Evolutionary conservation across 2,888 invertebrate genomes (phyloP).

Genomic region (Cosmia trapezina): DNA sequence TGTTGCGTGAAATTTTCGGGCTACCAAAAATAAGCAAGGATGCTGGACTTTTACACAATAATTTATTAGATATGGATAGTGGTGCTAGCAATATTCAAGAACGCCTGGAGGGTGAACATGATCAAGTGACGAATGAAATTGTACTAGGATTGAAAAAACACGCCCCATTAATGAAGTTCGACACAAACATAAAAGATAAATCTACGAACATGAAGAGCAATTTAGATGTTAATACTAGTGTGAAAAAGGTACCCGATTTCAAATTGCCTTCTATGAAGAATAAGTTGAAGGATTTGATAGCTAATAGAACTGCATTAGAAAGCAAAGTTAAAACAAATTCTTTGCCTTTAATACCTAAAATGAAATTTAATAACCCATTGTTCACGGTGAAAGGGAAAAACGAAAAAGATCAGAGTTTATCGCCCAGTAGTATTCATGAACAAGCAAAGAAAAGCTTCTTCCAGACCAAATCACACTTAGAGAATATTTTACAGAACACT

Average conservation of each 20-base stretch:
- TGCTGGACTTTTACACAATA: constrained; percentile 59
- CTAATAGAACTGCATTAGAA: constrained; percentile 23
- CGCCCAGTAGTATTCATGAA: constrained; percentile 57
- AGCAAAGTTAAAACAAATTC: constrained; percentile 18
- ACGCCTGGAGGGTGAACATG: constrained; percentile 50
- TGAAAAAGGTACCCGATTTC: constrained; percentile 27
- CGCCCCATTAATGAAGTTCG: constrained; percentile 29
- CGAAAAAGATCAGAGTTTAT: constrained; percentile 53
- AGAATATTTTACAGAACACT: constrained; percentile 45
- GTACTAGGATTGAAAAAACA: not conserved
- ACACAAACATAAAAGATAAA: constrained; percentile 22
- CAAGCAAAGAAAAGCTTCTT: constrained; percentile 41
- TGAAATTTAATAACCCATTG: constrained; percentile 47
- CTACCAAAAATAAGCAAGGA: constrained; percentile 62
- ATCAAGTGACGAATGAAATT: constrained; percentile 10
- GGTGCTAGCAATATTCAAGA: constrained; percentile 77
- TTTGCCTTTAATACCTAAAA: constrained; percentile 59
- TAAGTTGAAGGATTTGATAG: constrained; percentile 39
- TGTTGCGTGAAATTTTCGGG: constrained; percentile 68
- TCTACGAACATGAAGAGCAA: constrained; percentile 39
- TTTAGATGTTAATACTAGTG: constrained; percentile 28
- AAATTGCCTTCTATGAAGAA: constrained; percentile 26
- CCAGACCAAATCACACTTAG: constrained; percentile 47
- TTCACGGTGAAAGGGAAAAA: constrained; percentile 18
- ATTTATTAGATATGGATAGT: constrained; percentile 75